A percentile compares a stretch with the other conserved stretches of the same genome.
Conservation (phyloP, 1,140 invertebrate species). For the Drosophila bipectinata region DNA sequence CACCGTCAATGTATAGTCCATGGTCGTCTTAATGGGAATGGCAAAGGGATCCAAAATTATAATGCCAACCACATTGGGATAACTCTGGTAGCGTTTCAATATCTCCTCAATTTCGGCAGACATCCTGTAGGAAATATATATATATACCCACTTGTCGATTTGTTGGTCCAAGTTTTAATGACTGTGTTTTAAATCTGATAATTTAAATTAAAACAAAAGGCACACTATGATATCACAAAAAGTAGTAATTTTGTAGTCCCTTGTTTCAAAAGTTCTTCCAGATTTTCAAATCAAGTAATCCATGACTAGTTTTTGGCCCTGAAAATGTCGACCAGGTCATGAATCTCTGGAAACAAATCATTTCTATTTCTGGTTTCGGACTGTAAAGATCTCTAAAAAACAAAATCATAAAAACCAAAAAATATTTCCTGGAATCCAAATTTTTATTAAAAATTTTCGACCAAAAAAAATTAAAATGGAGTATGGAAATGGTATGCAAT, state of each 20-base stretch:
- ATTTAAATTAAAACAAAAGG: background rate
- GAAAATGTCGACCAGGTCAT: background rate
- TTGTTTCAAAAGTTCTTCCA: too few species aligned
- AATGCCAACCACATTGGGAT: constrained; percentile 90
- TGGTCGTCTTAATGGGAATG: constrained; percentile 90
- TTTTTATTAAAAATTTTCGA: constrained; percentile 5
- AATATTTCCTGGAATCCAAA: constrained; percentile 30
- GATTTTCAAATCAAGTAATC: constrained; percentile 26
- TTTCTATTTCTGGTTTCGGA: constrained; percentile 52
- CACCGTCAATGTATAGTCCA: constrained; percentile 90
- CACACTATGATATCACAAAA: background rate
- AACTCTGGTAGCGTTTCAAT: constrained; percentile 88
- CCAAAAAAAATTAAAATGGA: constrained; percentile 41
- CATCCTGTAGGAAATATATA: constrained; percentile 65
- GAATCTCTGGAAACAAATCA: background rate
- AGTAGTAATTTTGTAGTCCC: too few species aligned
- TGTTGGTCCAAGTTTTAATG: background rate
- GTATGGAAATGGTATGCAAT: constrained; percentile 57
- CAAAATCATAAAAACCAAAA: constrained; percentile 25
- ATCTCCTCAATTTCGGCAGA: constrained; percentile 91
- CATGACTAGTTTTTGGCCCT: constrained; percentile 10
- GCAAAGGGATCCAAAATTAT: constrained; percentile 90
- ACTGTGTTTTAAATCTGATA: background rate
- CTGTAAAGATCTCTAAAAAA: constrained; percentile 32
- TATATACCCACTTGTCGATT: background rate